These are phyloP conservation scores for Esperia sulphurella DNA, from an alignment of 2,888 invertebrate genomes.

Conservation along the genomic window DNA sequence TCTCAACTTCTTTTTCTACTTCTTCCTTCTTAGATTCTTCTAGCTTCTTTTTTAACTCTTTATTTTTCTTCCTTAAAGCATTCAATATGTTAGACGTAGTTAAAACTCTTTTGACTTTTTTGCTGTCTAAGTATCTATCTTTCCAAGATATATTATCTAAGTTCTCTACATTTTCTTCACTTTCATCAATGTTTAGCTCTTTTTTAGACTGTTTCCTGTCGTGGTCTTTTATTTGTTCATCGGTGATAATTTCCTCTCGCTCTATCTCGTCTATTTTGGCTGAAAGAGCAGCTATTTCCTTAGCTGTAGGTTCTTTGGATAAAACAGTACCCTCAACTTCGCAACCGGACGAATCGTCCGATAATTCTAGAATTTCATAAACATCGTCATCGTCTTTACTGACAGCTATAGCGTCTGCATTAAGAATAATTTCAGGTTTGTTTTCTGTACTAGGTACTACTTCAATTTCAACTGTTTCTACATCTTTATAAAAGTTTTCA, in stretches of 20 bases:
- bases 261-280: conserved; percentile 71
- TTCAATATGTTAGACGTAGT: conserved; percentile 77
- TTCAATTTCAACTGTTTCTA: conserved; percentile 7
- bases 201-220: conserved; percentile 20
- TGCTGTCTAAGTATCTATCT: conserved; percentile 78
- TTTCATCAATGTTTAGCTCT: conserved; percentile 2
- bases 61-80: conserved; percentile 80
- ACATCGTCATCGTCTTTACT: conserved; percentile 33
- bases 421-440: conserved; percentile 4
- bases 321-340: conserved; percentile 57
- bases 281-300: conserved; percentile 66
- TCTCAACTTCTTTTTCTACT: conserved; percentile 22
- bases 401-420: conserved; percentile 2
- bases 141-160: conserved; percentile 73
- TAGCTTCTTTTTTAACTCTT: conserved; percentile 60
- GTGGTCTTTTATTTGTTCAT: conserved; percentile 37
- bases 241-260: conserved; percentile 44
- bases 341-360: conserved; percentile 59
- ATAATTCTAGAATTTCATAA: conserved; percentile 57
- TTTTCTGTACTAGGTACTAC: conserved; percentile 5
- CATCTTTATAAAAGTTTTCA: conserved; percentile 47
- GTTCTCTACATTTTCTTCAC: conserved; percentile 14
- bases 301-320: conserved; percentile 65
- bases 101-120: conserved; percentile 79
- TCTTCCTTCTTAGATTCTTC: conserved; percentile 36